Conservation (phyloP, 64 coral and sea anemone genomes). For the Stichodactyla helianthus region DNA sequence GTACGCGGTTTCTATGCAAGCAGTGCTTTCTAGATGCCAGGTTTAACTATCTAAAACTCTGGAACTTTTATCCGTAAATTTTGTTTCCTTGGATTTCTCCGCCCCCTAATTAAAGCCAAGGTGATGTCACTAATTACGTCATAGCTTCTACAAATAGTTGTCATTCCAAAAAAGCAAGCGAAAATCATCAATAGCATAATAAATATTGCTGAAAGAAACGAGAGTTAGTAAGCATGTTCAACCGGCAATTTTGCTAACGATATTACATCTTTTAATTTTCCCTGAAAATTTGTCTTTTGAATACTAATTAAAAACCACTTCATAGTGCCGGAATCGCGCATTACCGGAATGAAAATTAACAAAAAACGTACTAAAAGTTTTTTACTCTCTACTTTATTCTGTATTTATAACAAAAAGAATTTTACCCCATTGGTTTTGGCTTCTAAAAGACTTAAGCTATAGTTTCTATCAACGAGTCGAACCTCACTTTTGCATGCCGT, state of each 20-base stretch:
- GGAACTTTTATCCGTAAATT: background rate
- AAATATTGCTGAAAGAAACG: background rate
- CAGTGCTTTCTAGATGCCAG: background rate
- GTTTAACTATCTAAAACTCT: background rate
- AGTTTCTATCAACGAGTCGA: no score
- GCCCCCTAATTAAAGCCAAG: background rate
- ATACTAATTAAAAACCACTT: no score
- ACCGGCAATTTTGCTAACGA: background rate
- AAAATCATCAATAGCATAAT: background rate
- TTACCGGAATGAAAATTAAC: no score
- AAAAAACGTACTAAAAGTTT: no score
- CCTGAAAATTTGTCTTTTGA: no score
- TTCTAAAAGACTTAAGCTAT: no score
- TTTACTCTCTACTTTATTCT: no score
- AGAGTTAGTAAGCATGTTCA: background rate
- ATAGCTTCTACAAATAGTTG: background rate
- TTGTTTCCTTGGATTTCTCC: background rate
- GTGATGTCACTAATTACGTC: background rate
- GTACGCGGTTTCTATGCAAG: background rate
- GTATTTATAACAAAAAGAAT: no score
- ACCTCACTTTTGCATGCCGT: no score
- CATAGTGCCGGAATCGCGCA: no score
- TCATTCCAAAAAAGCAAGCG: background rate
- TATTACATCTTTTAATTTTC: background rate
- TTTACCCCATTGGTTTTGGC: no score